These are phyloP conservation scores for Megalopta genalis DNA, from an alignment of 1,140 invertebrate genomes.

Conservation along the genomic window DNA sequence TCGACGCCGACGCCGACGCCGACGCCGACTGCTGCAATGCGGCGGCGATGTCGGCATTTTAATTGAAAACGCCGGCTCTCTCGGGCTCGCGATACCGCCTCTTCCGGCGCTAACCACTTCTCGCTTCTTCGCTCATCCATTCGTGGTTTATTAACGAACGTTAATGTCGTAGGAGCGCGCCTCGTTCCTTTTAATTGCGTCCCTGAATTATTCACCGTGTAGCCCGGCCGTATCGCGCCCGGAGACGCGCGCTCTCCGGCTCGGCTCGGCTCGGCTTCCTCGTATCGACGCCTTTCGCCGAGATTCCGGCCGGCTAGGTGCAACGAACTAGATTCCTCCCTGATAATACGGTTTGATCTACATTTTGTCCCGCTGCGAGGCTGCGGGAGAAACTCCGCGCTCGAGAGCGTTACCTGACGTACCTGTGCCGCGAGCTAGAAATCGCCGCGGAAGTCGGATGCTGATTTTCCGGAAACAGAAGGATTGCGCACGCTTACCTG, in stretches of 20 bases:
- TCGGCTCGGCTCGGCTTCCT: too few relatives aligned
- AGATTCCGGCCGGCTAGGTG: neutral
- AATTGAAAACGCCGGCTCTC: constrained; percentile 66
- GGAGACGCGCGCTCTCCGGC: neutral
- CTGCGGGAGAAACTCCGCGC: too few relatives aligned
- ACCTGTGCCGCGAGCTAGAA: too few relatives aligned
- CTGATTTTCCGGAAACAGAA: too few relatives aligned
- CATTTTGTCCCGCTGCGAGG: too few relatives aligned
- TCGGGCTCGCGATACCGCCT: constrained; percentile 25
- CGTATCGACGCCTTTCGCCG: neutral
- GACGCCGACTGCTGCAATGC: constrained; percentile 61
- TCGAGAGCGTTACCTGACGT: too few relatives aligned
- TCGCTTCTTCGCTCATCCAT: constrained; percentile 49
- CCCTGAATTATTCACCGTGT: constrained; percentile 46
- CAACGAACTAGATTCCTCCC: neutral
- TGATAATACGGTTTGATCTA: too few relatives aligned
- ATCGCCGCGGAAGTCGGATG: too few relatives aligned
- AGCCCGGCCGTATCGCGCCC: neutral
- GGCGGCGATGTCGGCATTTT: constrained; percentile 65
- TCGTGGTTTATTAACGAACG: constrained; percentile 56
- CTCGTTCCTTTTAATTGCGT: constrained; percentile 51
- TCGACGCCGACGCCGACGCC: constrained; percentile 44
- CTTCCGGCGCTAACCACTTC: constrained; percentile 24
- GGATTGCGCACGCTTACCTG: too few relatives aligned
- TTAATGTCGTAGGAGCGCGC: constrained; percentile 39